Evolutionary conservation across 2,113 vertebrate species (phyloP).

Genomic region (Stegostoma tigrinum): DNA sequence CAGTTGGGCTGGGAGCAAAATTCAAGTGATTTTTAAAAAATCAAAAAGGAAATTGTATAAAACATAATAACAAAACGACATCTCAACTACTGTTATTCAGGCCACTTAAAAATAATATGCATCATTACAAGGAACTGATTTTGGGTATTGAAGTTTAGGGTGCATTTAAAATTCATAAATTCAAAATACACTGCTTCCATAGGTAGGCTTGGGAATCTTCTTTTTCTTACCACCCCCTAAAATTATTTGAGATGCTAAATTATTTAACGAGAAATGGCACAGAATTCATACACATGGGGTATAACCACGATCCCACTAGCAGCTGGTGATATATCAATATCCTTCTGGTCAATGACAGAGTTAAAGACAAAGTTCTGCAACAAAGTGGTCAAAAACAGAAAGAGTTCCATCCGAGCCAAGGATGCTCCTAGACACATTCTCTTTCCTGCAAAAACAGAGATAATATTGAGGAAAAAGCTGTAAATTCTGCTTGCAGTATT

Average conservation of each 20-base stretch:
- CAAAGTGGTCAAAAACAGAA: constrained; percentile 50
- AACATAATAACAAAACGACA: too few relatives aligned
- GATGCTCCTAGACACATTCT: constrained; percentile 49
- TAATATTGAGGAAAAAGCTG: background rate
- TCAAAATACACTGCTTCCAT: background rate
- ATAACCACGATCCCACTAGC: constrained; percentile 49
- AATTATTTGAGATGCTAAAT: background rate
- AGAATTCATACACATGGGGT: constrained; percentile 47
- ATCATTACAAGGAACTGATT: background rate
- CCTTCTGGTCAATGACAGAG: constrained; percentile 39
- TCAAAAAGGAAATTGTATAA: too few relatives aligned
- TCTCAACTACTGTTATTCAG: too few relatives aligned
- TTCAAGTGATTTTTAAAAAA: too few relatives aligned
- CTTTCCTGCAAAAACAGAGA: constrained; percentile 42
- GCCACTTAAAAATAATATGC: too few relatives aligned
- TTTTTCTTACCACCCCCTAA: background rate
- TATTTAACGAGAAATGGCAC: constrained; percentile 45
- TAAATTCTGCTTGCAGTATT: background rate
- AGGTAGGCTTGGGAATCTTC: background rate
- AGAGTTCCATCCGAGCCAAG: constrained; percentile 55
- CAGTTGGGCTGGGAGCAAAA: too few relatives aligned
- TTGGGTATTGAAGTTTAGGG: too few relatives aligned
- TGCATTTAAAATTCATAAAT: background rate
- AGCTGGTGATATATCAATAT: constrained; percentile 45
- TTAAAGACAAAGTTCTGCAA: constrained; percentile 52